phyloP scores from a whole-genome alignment of 2,113 vertebrate genomes.

The Ramphastos sulfuratus region DNA sequence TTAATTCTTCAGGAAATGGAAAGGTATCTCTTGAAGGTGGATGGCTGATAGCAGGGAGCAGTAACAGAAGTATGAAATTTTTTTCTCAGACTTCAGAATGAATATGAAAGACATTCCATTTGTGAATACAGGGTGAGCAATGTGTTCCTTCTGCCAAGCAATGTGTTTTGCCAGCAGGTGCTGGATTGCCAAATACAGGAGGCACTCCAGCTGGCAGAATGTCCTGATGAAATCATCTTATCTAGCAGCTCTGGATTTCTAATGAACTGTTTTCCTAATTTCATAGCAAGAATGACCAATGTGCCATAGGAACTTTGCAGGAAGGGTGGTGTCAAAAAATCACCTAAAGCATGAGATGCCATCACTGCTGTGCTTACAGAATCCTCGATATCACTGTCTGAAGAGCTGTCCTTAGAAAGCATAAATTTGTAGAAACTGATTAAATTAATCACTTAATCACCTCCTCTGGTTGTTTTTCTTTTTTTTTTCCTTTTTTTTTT shows the following conservation, averaged over 20 bases:
- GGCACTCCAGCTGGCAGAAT: not conserved
- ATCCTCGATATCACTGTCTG: not conserved
- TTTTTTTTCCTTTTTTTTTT: no score
- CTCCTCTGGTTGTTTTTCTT: not conserved
- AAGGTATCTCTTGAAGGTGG: not conserved
- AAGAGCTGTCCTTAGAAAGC: not conserved
- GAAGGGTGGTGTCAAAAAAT: not conserved
- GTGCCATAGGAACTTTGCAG: not conserved
- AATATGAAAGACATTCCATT: not conserved
- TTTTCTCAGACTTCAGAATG: not conserved
- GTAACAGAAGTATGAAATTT: not conserved
- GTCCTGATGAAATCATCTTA: not conserved
- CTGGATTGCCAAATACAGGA: not conserved
- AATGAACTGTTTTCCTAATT: not conserved
- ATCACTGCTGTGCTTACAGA: not conserved
- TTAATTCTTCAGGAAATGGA: not conserved
- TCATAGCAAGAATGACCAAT: not conserved
- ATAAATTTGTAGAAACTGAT: not conserved
- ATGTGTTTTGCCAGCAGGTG: not conserved
- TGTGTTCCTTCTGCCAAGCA: not conserved
- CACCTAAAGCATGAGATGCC: not conserved
- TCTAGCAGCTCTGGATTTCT: not conserved
- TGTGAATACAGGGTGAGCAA: not conserved
- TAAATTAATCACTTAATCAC: not conserved
- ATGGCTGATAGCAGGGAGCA: not conserved